Evolutionary conservation across 2,113 vertebrate species (phyloP), one percentile per base, ranked within the genome.

Genomic region (Sylvilagus bachmani): DNA sequence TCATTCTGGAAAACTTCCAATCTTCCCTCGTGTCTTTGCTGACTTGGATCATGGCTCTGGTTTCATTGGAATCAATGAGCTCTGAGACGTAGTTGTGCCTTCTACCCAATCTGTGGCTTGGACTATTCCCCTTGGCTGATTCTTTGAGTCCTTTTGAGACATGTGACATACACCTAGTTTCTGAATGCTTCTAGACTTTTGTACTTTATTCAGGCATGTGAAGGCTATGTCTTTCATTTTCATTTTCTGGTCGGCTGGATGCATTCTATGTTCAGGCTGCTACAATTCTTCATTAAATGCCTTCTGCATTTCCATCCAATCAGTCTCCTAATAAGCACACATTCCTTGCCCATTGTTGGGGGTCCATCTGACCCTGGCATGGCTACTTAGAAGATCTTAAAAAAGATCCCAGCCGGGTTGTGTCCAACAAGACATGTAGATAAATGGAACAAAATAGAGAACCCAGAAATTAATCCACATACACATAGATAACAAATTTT

Each of bases 301-400:
- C 0, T 73, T 75, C 44, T 74, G 7, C 25, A 55, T 67, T 80
- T 81, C 16, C 31, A 66, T 16, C 29, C 10, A 49, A 10, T 80
- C 14, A 70, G n/a, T 36, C 69, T 51, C 12, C n/a, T 86, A 81
- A 61, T 44, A 83, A 58, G 38, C 16, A 85, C 29, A 19, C 10
- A 67, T 9, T 55, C 14, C 8, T 69, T 69, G 2, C 38, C 53
- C 21, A 14, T 69, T 88, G 14, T 87, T 62, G 55, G 38, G 17
- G 0, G 5, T 64, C 81, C 58, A 84, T 44, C 17, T 70, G 21
- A 94, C 29, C 61, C 44, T 90, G 6, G 21, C 22, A 53, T 9
- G 66, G 58, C 86, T 77, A 9, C n/a, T 95, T 62, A 88, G 69
- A 16, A 89, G 89, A 81, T 89, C 49, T 75, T 74, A 80, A 81